Evolutionary conservation across 1,140 invertebrate species (phyloP).

Genomic region (Drosophila paulistorum): DNA sequence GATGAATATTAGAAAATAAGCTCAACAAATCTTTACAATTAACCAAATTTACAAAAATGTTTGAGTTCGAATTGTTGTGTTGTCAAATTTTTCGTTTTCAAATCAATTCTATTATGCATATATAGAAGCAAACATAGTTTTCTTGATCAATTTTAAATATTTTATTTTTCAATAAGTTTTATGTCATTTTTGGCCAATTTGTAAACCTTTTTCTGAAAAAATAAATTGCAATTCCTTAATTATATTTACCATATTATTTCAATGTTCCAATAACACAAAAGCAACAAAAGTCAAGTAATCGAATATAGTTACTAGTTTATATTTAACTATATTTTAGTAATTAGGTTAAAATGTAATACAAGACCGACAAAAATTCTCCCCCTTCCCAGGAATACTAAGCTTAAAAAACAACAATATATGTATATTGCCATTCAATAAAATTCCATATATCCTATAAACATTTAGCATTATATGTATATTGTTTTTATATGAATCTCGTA

Average conservation of each 20-base stretch:
- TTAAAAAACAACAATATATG: background rate
- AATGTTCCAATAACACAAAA: background rate
- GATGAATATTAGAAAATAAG: background rate
- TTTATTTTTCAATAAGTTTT: background rate
- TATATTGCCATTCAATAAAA: constrained; percentile 9
- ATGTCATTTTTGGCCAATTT: background rate
- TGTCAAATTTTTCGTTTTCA: background rate
- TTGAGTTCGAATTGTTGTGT: background rate
- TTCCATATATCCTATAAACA: background rate
- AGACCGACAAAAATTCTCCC: background rate
- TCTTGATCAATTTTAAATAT: background rate
- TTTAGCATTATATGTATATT: background rate
- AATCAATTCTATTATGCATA: background rate
- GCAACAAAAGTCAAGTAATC: constrained; percentile 5
- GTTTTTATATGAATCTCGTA: background rate
- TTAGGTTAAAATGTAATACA: background rate
- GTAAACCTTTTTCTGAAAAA: too few species aligned
- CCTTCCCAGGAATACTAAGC: background rate
- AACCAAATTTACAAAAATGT: background rate
- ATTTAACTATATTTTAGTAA: constrained; percentile 1
- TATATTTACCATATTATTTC: background rate
- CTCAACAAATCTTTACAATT: background rate
- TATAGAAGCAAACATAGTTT: background rate
- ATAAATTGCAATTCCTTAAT: too few species aligned
- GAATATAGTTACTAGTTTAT: constrained; percentile 3